Evolutionary conservation across 2,797 vertebrate genomes (phyloP).

Genomic region (Synaphobranchus kaupii): DNA sequence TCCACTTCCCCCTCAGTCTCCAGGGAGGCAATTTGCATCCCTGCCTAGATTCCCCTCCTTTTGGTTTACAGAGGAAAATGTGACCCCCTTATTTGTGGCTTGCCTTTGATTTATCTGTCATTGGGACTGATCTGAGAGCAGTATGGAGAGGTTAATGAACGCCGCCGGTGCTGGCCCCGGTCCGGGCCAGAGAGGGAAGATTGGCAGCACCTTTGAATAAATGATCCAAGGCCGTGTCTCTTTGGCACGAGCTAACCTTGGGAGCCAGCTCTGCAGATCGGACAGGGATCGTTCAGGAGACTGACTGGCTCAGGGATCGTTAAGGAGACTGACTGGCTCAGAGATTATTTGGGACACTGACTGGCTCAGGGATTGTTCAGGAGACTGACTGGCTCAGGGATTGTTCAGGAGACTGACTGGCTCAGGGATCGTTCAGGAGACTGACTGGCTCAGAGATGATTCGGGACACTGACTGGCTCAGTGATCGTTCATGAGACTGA

Average conservation of each 20-base stretch:
- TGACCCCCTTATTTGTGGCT: slow-evolving; percentile 64
- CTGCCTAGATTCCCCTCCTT: slow-evolving; percentile 69
- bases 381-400: background rate
- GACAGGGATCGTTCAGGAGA: background rate
- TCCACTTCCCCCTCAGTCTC: slow-evolving; percentile 70
- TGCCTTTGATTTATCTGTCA: slow-evolving; percentile 74
- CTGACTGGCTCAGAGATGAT: background rate
- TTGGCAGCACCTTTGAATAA: slow-evolving; percentile 72
- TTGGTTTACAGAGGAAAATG: slow-evolving; percentile 76
- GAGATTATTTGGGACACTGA: background rate
- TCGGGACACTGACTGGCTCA: background rate
- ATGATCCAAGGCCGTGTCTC: slow-evolving; percentile 46
- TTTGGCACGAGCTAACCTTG: background rate
- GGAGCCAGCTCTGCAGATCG: background rate
- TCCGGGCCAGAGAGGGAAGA: slow-evolving; percentile 71
- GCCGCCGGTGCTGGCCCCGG: slow-evolving; percentile 59
- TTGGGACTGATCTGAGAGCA: slow-evolving; percentile 49
- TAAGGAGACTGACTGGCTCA: background rate
- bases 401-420: background rate
- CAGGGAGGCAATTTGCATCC: slow-evolving; percentile 81
- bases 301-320: background rate
- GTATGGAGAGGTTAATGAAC: slow-evolving; percentile 74
- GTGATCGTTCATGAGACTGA: background rate
- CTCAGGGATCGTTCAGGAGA: background rate
- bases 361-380: background rate